Evolutionary conservation across 2,797 vertebrate genomes (phyloP), one percentile per base, ranked within the genome.

Genomic region (Neoniphon sammara): DNA sequence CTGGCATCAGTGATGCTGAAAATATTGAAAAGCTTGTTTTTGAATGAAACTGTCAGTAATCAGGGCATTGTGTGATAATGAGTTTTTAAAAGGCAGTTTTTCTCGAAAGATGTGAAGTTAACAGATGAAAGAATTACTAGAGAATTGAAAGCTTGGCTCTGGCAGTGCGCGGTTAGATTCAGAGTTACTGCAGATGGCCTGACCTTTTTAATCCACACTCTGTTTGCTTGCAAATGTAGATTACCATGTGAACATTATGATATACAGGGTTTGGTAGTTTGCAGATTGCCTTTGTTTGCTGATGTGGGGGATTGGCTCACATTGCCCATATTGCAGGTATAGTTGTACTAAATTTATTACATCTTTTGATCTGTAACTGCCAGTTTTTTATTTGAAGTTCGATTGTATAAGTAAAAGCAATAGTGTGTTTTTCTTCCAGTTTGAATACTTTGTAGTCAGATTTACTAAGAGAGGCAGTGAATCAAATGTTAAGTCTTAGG

Each of bases 41-140:
- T 66, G 60, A 78, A 73, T 49, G 21, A 71, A 76, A 71, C 68
- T 54, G 77, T 67, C 64, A 64, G 36, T 70, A 66, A 55, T 65
- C 53, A 62, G 53, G 17, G 34, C 54, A 60, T 30, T 69, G 50
- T 75, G 59, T 78, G 25, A 55, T 78, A 80, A 74, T 76, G 47
- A 78, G 47, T 44, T 80, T 72, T 78, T 73, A 72, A 75, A 70
- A 68, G 69, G 56, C 15, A 31, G 18, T 52, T 58, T 27, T 20
- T 9, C 34, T 72, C 34, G 27, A 64, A 31, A 23, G 31, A 49
- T 10, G 25, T 34, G 27, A 71, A 25, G 55, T 50, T 21, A 36
- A 52, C 20, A 54, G 27, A 77, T 66, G 30, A 66, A 78, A 59
- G 36, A 7, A n/a, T 57, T 3, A 27, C 1, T 8, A 17, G 39